These are phyloP conservation scores for Lithophane semibrunnea DNA, from an alignment of 2,888 invertebrate genomes.

Conservation along the genomic window DNA sequence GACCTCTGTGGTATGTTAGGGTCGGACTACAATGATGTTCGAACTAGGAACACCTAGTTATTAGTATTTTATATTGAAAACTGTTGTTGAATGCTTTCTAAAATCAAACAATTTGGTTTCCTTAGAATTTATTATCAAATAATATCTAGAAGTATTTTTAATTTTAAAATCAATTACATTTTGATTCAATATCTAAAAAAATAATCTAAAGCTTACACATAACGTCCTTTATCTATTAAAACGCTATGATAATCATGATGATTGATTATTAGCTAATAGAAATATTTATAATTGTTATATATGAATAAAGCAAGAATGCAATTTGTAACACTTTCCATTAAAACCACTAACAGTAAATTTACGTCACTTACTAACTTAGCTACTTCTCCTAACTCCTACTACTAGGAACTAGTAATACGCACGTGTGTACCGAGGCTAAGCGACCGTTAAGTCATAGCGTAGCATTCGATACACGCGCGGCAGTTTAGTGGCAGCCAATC, in stretches of 20 bases:
- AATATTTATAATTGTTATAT: no score
- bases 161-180: no score
- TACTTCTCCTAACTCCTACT: slow-evolving; percentile 32
- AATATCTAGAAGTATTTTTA: no score
- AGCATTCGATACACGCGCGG: slow-evolving; percentile 80
- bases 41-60: neutral
- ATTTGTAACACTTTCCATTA: slow-evolving; percentile 27
- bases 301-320: neutral
- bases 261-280: neutral
- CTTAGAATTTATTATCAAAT: no score
- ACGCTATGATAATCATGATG: neutral
- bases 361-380: slow-evolving; percentile 31
- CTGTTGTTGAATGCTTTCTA: no score
- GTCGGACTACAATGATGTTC: slow-evolving; percentile 46
- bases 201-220: no score
- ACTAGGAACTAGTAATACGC: slow-evolving; percentile 54
- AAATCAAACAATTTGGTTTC: no score
- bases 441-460: slow-evolving; percentile 68
- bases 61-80: no score
- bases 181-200: no score
- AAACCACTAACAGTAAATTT: slow-evolving; percentile 26
- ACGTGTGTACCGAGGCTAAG: slow-evolving; percentile 65
- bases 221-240: neutral
- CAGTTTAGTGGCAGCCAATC: slow-evolving; percentile 85
- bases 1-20: slow-evolving; percentile 57